These are phyloP conservation scores for Hipposideros armiger DNA, from an alignment of 2,113 vertebrate species.

Conservation along the genomic window DNA sequence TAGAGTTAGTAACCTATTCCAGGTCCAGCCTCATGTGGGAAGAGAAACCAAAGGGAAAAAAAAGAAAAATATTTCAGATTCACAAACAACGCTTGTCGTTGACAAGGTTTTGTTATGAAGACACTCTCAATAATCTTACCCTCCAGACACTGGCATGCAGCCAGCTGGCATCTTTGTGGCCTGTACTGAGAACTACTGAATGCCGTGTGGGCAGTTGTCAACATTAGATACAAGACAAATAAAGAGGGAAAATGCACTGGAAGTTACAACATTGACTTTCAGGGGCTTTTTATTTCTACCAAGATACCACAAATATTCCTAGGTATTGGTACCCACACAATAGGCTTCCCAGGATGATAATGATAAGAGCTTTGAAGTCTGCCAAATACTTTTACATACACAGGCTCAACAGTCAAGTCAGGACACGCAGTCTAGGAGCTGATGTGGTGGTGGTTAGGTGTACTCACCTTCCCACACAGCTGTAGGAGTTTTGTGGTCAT, in stretches of 20 bases:
- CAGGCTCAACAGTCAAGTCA: neutral
- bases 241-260: conserved; percentile 43
- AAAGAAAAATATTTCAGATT: conserved; percentile 61
- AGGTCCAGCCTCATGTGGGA: conserved; percentile 57
- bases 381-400: neutral
- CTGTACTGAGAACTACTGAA: conserved; percentile 61
- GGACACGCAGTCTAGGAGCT: neutral
- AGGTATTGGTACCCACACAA: neutral
- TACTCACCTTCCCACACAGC: neutral
- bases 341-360: neutral
- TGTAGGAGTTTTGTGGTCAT: no score
- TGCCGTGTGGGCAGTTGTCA: conserved; percentile 67
- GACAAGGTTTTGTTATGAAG: conserved; percentile 64
- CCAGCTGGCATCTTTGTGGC: conserved; percentile 35
- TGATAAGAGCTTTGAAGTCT: neutral
- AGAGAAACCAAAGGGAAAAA: conserved; percentile 63
- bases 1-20: conserved; percentile 70
- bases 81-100: conserved; percentile 65
- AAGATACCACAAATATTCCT: conserved; percentile 61
- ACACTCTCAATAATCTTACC: conserved; percentile 54
- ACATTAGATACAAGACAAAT: conserved; percentile 70
- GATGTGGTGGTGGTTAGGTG: neutral
- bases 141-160: conserved; percentile 20
- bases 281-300: conserved; percentile 59
- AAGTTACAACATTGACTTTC: conserved; percentile 58